phyloP scores from a whole-genome alignment of 2,797 vertebrate species.

The Sebastes iracundus region DNA sequence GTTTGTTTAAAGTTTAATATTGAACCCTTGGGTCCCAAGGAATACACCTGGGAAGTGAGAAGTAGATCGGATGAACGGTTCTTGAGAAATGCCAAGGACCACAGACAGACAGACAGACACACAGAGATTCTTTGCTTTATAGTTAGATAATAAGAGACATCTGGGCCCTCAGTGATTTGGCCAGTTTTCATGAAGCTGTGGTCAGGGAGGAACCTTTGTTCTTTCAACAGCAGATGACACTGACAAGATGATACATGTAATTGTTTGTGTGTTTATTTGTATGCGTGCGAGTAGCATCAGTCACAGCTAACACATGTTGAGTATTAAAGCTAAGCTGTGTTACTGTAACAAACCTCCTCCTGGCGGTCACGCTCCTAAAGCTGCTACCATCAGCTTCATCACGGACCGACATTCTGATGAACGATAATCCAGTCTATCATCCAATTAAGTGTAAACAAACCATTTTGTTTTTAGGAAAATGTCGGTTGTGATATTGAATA shows the following conservation, averaged over 20 bases:
- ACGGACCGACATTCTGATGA: no score
- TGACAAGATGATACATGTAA: background rate
- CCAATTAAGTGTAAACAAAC: background rate
- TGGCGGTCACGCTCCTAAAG: background rate
- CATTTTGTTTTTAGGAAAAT: background rate
- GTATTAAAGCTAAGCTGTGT: constrained; percentile 49
- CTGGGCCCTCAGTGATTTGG: no score
- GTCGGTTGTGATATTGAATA: background rate
- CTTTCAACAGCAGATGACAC: background rate
- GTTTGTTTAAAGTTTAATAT: no score
- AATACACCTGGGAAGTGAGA: no score
- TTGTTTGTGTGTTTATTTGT: background rate
- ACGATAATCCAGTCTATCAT: background rate
- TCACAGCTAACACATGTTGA: constrained; percentile 44
- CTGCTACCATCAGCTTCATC: background rate
- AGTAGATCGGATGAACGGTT: no score
- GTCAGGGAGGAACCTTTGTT: background rate
- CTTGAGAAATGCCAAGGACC: no score
- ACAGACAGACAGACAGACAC: no score
- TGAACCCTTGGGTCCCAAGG: no score
- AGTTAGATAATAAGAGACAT: no score
- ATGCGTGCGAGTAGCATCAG: constrained; percentile 11
- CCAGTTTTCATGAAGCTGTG: background rate
- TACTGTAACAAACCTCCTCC: constrained; percentile 26
- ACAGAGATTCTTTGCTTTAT: no score